Base-by-base conservation (phyloP, 2,113 vertebrate genomes). In the Turdus rufiventris region DNA sequence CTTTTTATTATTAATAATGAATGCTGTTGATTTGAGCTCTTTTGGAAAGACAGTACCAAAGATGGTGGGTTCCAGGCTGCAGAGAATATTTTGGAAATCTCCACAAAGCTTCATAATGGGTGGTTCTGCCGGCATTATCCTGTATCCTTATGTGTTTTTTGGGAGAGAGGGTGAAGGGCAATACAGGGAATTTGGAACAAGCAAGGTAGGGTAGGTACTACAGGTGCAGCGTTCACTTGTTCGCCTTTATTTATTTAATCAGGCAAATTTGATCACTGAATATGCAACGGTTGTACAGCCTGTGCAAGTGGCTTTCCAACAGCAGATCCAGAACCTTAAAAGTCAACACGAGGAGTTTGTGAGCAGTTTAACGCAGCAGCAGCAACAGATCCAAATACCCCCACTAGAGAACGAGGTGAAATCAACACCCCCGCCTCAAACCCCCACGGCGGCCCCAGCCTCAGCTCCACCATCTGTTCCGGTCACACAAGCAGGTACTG, bases 281-380 rank as follows among this genome's bases (percentile, higher is more conserved):
- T 99, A 99, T 8, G 98, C 99, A 1, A 97, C 98, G 0, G 99
- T 98, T 23, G 99, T 99, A 5, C 99, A 99, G 97, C 99, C 99
- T 0, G 98, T 99, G 24, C 99, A 99, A 81, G 91, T 99, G 48
- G 99, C 99, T 58, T 99, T 99, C 96, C 99, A 99, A 81, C 99
- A 99, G 97, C 99, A 99, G 98, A 98, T 99, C 71, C 99, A 99
- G 97, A 97, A 96, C 31, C 91, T 99, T 71, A 99, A 99, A 96
- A 98, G 98, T 0, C 99, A 99, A 48, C 99, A 99, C 0, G 99
- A 99, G 13, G 99, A 99, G 85, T 99, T 99, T 61, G 98, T 99
- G 8, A 88, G 90, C 94, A 99, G 98, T 67, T 92, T 99, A 72
- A 98, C 98, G 0, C 99, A 99, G 95, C 98, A 91, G 54, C 97